Evolutionary conservation across 2,113 vertebrate genomes (phyloP), one percentile per base, ranked within the genome.

Genomic region (Ivindomyrus marchei): DNA sequence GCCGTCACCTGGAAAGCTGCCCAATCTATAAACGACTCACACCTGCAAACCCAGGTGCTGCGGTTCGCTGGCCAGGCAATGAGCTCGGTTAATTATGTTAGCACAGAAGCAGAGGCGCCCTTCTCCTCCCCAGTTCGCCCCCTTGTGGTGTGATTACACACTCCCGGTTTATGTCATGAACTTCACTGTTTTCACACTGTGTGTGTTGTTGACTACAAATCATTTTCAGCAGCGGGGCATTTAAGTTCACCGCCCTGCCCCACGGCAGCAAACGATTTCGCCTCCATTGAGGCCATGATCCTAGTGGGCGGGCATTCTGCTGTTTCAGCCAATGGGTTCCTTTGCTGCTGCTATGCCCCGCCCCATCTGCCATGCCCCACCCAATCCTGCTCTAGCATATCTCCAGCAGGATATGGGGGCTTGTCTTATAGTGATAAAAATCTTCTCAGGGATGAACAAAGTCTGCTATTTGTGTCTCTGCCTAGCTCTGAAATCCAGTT

Each of bases 11-110:
- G 70, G 70, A 39, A 36, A 10, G 74, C 74, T 39, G 70, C 70
- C 31, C 70, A 17, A 1, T 39, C 31, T 4, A 21, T 21, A 47
- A 85, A 47, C 1, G 10, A n/a, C 45, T 45, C 83, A 4, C 83
- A 85, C 45, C 83, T 85, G 21, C 83, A 47, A n/a, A n/a, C n/a
- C 42, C 83, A 85, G 83, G 83, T 85, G 83, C 74, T 19, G 74
- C 4, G 5, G 74, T 4, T 17, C 17, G 36, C 74, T 42, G 36
- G 36, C 36, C 31, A 3, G 19, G 36, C 36, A 42, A 19, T 19
- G 62, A 66, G 62, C n/a, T 70, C 1, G 3, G 62, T 4, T 70
- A 70, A 31, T 70, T 31, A 70, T 31, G n/a, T 31, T 70, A 31
- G 27, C 10, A 1, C 62, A 13, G n/a, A 27, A 4, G 4, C 10